Conservation (phyloP, 2,113 vertebrate genomes). For the Boulengeromyrus knoepffleri region DNA sequence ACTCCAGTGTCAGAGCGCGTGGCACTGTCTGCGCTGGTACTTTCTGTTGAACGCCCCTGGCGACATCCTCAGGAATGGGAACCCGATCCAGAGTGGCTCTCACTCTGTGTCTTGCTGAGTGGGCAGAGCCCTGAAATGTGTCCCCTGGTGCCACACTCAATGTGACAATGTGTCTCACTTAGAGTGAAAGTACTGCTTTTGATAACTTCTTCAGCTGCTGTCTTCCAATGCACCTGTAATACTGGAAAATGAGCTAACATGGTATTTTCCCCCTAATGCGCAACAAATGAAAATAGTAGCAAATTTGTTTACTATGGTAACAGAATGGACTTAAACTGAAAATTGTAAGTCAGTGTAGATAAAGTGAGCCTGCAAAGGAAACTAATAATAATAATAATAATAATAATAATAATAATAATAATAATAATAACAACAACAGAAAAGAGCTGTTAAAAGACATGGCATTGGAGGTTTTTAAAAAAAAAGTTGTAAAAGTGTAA, state of each 20-base stretch:
- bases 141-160: not conserved
- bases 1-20: constrained; percentile 20
- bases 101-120: not conserved
- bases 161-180: not conserved
- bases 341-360: not conserved
- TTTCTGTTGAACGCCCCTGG: constrained; percentile 9
- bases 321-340: not conserved
- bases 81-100: not conserved
- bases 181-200: not conserved
- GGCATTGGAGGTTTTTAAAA: not conserved
- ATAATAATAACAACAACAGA: not conserved
- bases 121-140: not conserved
- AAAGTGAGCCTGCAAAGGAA: not conserved
- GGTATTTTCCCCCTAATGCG: not conserved
- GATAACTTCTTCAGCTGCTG: not conserved
- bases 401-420: constrained; percentile 6
- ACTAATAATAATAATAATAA: not conserved
- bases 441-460: not conserved
- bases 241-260: not conserved
- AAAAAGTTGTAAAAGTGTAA: not conserved
- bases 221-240: not conserved
- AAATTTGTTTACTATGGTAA: not conserved
- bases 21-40: not conserved
- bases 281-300: not conserved
- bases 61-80: not conserved